Conservation (phyloP, 2,113 vertebrate genomes). For the Scalopus aquaticus region DNA sequence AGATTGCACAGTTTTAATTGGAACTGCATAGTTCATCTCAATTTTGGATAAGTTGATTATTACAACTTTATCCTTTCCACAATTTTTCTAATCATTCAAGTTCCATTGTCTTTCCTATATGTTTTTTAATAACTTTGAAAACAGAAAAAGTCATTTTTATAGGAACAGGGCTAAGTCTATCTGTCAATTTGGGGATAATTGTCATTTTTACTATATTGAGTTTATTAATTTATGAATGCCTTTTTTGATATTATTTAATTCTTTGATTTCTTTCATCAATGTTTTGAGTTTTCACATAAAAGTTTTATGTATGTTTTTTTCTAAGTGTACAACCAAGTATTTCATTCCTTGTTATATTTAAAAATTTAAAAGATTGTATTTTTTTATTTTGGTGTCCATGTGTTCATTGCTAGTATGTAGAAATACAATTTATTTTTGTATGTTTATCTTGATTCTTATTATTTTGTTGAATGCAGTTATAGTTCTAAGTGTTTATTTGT, state of each 20-base stretch:
- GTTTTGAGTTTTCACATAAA: not conserved
- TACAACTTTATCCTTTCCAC: not conserved
- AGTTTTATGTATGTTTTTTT: not conserved
- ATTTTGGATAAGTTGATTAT: not conserved
- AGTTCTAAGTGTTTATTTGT: not conserved
- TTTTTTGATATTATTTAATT: not conserved
- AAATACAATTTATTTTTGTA: not conserved
- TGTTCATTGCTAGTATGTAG: not conserved
- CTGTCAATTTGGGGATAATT: not conserved
- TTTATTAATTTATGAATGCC: not conserved
- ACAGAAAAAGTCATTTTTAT: not conserved
- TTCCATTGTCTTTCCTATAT: not conserved
- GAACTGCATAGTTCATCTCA: not conserved
- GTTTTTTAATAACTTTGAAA: too few relatives aligned
- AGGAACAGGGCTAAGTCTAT: not conserved
- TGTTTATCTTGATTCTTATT: not conserved
- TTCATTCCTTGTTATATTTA: not conserved
- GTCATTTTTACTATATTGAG: not conserved
- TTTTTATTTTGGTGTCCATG: not conserved
- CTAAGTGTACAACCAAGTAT: not conserved
- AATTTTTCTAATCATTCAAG: not conserved
- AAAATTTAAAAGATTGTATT: not conserved
- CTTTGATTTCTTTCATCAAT: not conserved
- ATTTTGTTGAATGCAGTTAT: not conserved
- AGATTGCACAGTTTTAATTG: not conserved